Base-by-base conservation (phyloP, 2,888 invertebrate species). In the Cybosia mesomella region DNA sequence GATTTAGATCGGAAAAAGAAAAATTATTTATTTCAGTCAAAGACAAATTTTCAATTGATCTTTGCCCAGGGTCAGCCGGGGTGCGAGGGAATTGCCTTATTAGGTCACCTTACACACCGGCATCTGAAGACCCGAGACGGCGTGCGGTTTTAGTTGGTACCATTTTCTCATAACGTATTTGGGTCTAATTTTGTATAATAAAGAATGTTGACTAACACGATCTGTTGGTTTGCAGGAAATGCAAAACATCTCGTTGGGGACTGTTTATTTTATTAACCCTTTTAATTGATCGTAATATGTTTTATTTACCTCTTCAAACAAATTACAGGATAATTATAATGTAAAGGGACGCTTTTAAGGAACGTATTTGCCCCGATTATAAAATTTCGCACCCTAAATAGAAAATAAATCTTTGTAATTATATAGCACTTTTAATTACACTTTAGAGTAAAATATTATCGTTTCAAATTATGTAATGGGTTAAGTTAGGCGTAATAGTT, bases 261-360 rank as follows among this genome's bases (percentile, higher is more conserved):
- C 43, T 28, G 49, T 49, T 61, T n/a, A 61, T 62, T 62, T 62
- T 21, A 62, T 62, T 62, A 62, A 32, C 62, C 62, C 34, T 54
- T 34, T 53, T 62, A 62, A 62, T 62, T 62, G 34, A 62, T 21
- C 21, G 11, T 49, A 24, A 34, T 34, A 53, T 62, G 53, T 62
- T 62, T 62, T 53, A 62, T 62, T 62, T 62, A 32, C 62, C 32
- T 62, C 32, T 53, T 32, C 32, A 32, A 62, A 62, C 39, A 49
- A 53, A 49, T 62, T 62, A 62, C 21, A 21, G 22, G 8, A 54
- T 54, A 24, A 63, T 63, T 63, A 63, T 49, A n/a, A 49, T 9
- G n/a, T 49, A 8, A 18, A 18, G 43, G 43, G 43, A 5, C 18
- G 8, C 5, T 7, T 7, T 43, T 43, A 18, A 9, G 49, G n/a